Percentiles rank a stretch among this genome's conserved stretches.
phyloP scores from a whole-genome alignment of 2,797 vertebrate species.

The Gadopsis bispinosus region DNA sequence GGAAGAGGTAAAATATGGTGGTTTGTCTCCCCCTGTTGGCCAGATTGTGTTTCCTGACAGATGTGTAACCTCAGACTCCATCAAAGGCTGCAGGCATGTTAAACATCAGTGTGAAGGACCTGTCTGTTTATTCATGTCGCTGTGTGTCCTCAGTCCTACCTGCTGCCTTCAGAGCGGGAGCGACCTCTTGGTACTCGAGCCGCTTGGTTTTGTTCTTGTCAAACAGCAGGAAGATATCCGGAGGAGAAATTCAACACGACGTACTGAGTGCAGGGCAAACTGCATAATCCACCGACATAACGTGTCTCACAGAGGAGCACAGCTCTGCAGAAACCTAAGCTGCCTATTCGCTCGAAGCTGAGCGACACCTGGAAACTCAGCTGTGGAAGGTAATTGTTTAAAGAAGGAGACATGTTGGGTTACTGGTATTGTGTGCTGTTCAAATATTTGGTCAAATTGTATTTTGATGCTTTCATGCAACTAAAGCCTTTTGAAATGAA shows the following conservation, averaged over 20 bases:
- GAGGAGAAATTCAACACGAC: constrained; percentile 18
- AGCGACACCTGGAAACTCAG: neutral
- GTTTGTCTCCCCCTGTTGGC: constrained; percentile 57
- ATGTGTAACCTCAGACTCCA: too few species aligned
- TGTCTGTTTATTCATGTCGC: fast-evolving
- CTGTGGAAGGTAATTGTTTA: neutral
- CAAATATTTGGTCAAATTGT: too few species aligned
- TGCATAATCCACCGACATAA: neutral
- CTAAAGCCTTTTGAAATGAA: too few species aligned
- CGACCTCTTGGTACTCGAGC: constrained; percentile 80
- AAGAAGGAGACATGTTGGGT: too few species aligned
- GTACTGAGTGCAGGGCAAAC: neutral
- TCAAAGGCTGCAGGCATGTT: fast-evolving
- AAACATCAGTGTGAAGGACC: neutral
- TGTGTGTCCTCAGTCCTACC: constrained; percentile 61
- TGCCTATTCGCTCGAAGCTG: neutral
- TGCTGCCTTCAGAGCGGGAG: constrained; percentile 78
- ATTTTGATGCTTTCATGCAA: too few species aligned
- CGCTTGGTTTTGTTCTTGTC: constrained; percentile 77
- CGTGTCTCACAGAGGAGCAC: neutral
- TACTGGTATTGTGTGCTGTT: too few species aligned
- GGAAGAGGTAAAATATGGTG: neutral
- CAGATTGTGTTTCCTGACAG: fast-evolving
- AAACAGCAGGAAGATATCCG: constrained; percentile 82
- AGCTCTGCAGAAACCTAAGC: too few species aligned